Percentiles rank a stretch among this genome's conserved stretches.
These are phyloP conservation scores for Podabrus alpinus DNA, from an alignment of 2,888 invertebrate species.

Conservation along the genomic window DNA sequence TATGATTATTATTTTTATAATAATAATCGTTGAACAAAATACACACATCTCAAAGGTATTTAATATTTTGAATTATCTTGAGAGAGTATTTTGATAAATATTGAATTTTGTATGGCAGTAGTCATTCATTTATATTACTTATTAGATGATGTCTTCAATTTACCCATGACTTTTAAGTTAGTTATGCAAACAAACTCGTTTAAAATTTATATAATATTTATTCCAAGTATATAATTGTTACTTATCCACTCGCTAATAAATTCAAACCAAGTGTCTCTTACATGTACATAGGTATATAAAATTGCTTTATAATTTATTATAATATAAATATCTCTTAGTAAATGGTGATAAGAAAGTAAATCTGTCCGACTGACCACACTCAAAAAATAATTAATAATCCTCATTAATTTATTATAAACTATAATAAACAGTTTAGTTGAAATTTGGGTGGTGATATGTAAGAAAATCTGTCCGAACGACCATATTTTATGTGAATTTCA, in stretches of 20 bases:
- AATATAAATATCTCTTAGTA: constrained; percentile 15
- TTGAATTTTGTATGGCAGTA: not conserved
- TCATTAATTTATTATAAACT: constrained; percentile 1
- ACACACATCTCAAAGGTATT: not conserved
- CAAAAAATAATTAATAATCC: constrained; percentile 13
- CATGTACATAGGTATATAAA: constrained; percentile 7
- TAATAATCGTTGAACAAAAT: not conserved
- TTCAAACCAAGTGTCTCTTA: constrained; percentile 12
- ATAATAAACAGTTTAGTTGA: not conserved
- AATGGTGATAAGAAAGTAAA: constrained; percentile 25
- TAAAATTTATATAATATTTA: not conserved
- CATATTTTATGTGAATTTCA: not conserved
- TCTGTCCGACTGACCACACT: constrained; percentile 31
- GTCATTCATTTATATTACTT: not conserved
- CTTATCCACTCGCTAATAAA: not conserved
- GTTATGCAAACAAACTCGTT: not conserved
- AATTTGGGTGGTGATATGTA: not conserved
- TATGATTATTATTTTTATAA: not conserved
- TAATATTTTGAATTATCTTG: not conserved
- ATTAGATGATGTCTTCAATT: not conserved
- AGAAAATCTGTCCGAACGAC: constrained; percentile 5
- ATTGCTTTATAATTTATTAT: constrained; percentile 21
- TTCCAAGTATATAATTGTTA: not conserved
- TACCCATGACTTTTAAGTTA: not conserved
- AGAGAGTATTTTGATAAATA: not conserved